A percentile compares a stretch with the other conserved stretches of the same genome.
phyloP scores from a whole-genome alignment of 1,140 invertebrate genomes.

The Philotrypesis tridentata region DNA sequence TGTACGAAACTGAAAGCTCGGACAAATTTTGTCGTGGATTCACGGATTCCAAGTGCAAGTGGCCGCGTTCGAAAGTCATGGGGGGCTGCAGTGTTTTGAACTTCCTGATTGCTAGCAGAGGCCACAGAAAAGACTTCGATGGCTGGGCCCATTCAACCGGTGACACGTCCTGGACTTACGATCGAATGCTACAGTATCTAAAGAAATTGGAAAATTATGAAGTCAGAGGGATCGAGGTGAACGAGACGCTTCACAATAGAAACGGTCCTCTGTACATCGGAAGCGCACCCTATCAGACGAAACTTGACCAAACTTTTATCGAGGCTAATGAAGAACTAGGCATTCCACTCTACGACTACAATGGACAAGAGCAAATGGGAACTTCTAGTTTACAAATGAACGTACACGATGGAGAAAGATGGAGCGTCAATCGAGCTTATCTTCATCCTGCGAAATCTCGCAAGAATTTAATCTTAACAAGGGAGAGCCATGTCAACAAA shows the following conservation, averaged over 20 bases:
- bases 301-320: conserved; percentile 80
- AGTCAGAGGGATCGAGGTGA: conserved; percentile 79
- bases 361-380: too few relatives aligned
- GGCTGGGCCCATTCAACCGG: conserved; percentile 87
- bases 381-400: conserved; percentile 80
- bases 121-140: conserved; percentile 89
- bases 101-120: conserved; percentile 96
- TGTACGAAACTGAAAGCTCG: conserved; percentile 30
- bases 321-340: conserved; percentile 79
- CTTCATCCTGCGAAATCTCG: conserved; percentile 79
- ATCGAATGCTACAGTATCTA: conserved; percentile 89
- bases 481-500: conserved; percentile 79
- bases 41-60: conserved; percentile 80
- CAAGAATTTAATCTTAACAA: conserved; percentile 79
- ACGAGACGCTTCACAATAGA: conserved; percentile 75
- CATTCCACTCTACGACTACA: conserved; percentile 80
- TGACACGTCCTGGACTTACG: conserved; percentile 91
- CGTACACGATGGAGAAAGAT: conserved; percentile 80
- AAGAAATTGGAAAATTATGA: conserved; percentile 90
- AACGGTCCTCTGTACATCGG: conserved; percentile 78
- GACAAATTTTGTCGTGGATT: conserved; percentile 71
- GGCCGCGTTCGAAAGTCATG: conserved; percentile 88
- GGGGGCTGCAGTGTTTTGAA: conserved; percentile 94
- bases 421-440: conserved; percentile 84
- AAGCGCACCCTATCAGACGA: conserved; percentile 75